Conservation (phyloP, 2,888 invertebrate genomes). For the Ernsta delagoae region DNA sequence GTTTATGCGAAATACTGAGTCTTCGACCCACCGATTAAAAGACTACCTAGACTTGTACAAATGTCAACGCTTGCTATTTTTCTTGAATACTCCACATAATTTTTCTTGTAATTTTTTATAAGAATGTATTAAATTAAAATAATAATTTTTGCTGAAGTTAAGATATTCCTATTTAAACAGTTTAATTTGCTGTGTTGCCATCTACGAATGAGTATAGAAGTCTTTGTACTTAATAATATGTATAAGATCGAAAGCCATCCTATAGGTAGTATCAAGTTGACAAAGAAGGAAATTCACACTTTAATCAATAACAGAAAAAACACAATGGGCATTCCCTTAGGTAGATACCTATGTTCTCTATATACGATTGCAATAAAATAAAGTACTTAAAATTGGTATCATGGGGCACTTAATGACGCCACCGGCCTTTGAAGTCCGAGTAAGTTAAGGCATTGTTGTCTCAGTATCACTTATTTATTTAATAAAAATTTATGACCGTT, state of each 20-base stretch:
- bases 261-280: too few species aligned
- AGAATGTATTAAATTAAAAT: neutral
- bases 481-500: slow-evolving; percentile 14
- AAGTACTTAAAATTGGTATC: neutral
- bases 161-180: too few species aligned
- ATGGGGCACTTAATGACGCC: neutral
- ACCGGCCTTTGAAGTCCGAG: neutral
- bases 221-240: too few species aligned
- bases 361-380: neutral
- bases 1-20: slow-evolving; percentile 19
- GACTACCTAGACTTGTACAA: slow-evolving; percentile 8
- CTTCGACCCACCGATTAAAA: slow-evolving; percentile 4
- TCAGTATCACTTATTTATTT: neutral
- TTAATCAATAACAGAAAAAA: neutral
- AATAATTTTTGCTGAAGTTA: neutral
- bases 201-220: too few species aligned
- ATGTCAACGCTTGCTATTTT: slow-evolving; percentile 10
- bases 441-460: neutral
- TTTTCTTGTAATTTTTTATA: neutral
- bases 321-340: neutral
- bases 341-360: neutral
- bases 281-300: neutral
- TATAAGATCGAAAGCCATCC: too few species aligned
- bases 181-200: too few species aligned
- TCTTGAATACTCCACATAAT: neutral